A percentile compares a stretch with the other conserved stretches of the same genome.
Evolutionary conservation across 2,113 vertebrate species (phyloP).

Genomic region (Engystomops pustulosus): DNA sequence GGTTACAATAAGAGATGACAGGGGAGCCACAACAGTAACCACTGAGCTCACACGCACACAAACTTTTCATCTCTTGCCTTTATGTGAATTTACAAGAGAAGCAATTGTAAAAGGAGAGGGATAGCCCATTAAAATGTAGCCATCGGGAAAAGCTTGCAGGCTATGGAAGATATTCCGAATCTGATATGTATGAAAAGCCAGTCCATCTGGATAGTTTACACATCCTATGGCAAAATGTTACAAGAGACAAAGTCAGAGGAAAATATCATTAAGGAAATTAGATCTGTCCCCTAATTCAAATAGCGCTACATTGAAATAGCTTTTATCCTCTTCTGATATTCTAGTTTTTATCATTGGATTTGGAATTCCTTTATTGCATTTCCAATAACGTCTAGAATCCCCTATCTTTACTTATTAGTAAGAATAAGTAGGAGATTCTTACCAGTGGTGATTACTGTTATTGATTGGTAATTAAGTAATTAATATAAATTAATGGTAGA

Average conservation of each 20-base stretch:
- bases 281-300: constrained; percentile 16
- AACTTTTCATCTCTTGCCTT: constrained; percentile 50
- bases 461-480: constrained; percentile 28
- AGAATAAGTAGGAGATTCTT: neutral
- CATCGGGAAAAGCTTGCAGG: constrained; percentile 48
- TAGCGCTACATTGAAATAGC: neutral
- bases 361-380: constrained; percentile 2
- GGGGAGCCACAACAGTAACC: constrained; percentile 50
- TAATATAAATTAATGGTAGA: constrained; percentile 11
- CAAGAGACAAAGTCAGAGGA: constrained; percentile 1
- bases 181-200: constrained; percentile 17
- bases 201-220: constrained; percentile 41
- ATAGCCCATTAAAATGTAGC: constrained; percentile 50
- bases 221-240: constrained; percentile 29
- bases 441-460: constrained; percentile 1
- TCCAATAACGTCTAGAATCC: neutral
- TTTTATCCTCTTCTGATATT: constrained; percentile 4
- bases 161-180: constrained; percentile 19
- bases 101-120: constrained; percentile 29
- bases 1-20: constrained; percentile 50
- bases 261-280: constrained; percentile 27
- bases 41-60: constrained; percentile 47
- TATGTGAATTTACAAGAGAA: constrained; percentile 51
- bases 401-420: constrained; percentile 19
- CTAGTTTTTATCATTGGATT: neutral